A percentile compares a stretch with the other conserved stretches of the same genome.
Evolutionary conservation across 1,140 invertebrate species (phyloP).

Genomic region (Drosophila truncata): DNA sequence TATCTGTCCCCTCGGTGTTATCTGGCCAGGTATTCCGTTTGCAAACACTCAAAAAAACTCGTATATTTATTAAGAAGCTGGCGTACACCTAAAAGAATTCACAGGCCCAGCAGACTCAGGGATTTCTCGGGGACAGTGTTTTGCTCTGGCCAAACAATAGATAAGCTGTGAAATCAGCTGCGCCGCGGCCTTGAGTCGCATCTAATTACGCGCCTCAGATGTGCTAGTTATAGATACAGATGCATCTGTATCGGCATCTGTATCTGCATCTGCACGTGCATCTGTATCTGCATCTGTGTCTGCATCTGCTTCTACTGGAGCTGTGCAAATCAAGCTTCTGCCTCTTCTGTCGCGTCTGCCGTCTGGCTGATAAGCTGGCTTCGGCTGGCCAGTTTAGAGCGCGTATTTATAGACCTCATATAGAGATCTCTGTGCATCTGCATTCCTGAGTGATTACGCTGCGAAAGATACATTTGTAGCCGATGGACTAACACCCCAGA

Average conservation of each 20-base stretch:
- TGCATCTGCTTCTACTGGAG: slow-evolving; percentile 10
- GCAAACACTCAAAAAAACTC: slow-evolving; percentile 45
- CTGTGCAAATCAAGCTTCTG: slow-evolving; percentile 45
- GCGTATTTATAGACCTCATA: slow-evolving; percentile 40
- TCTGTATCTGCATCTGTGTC: neutral
- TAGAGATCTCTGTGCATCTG: slow-evolving; percentile 42
- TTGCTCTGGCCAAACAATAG: slow-evolving; percentile 24
- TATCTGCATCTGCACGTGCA: neutral
- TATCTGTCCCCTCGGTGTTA: slow-evolving; percentile 29
- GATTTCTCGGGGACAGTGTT: slow-evolving; percentile 38
- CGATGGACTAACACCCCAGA: slow-evolving; percentile 44
- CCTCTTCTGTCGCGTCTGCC: neutral
- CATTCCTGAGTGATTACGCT: slow-evolving; percentile 50
- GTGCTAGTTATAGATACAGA: slow-evolving; percentile 5
- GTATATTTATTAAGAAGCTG: slow-evolving; percentile 43
- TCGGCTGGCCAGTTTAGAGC: slow-evolving; percentile 14
- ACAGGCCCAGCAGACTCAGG: slow-evolving; percentile 13
- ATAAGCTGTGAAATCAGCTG: slow-evolving; percentile 47
- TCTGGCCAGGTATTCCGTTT: slow-evolving; percentile 34
- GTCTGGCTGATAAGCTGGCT: slow-evolving; percentile 36
- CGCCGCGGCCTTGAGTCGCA: slow-evolving; percentile 32
- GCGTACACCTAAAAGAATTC: slow-evolving; percentile 38
- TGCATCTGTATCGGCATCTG: slow-evolving; percentile 23
- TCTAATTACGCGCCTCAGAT: slow-evolving; percentile 39
- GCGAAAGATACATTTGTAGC: slow-evolving; percentile 45